phyloP scores from a whole-genome alignment of 1,140 invertebrate species.

The Venturia canescens region DNA sequence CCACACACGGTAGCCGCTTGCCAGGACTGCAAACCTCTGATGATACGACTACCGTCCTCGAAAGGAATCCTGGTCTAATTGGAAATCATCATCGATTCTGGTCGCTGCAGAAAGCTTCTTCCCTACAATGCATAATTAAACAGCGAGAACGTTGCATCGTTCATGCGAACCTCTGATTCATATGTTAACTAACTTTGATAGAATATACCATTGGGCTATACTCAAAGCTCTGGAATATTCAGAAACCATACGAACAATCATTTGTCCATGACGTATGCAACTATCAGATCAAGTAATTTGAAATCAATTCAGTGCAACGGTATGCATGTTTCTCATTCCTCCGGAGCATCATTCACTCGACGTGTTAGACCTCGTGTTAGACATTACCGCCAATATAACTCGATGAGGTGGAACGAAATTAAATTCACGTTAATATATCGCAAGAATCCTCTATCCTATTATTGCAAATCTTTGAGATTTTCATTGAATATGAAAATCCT shows the following conservation, averaged over 20 bases:
- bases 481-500: too few species aligned
- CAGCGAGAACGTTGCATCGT: not conserved
- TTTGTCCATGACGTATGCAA: not conserved
- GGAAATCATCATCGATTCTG: constrained; percentile 24
- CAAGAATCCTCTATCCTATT: too few species aligned
- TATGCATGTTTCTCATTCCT: not conserved
- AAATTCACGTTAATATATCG: too few species aligned
- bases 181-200: constrained; percentile 12
- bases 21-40: not conserved
- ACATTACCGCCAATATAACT: too few species aligned
- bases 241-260: not conserved
- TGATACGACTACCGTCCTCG: not conserved
- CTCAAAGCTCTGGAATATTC: not conserved
- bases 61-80: constrained; percentile 20
- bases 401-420: too few species aligned
- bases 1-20: constrained; percentile 1
- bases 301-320: not conserved
- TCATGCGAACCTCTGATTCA: not conserved
- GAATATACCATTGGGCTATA: not conserved
- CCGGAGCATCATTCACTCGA: not conserved
- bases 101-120: not conserved
- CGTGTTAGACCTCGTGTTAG: too few species aligned
- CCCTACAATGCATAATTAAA: not conserved
- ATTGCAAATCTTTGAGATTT: too few species aligned
- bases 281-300: not conserved